These are phyloP conservation scores for Apis laboriosa DNA, from an alignment of 1,140 invertebrate species.

Conservation along the genomic window DNA sequence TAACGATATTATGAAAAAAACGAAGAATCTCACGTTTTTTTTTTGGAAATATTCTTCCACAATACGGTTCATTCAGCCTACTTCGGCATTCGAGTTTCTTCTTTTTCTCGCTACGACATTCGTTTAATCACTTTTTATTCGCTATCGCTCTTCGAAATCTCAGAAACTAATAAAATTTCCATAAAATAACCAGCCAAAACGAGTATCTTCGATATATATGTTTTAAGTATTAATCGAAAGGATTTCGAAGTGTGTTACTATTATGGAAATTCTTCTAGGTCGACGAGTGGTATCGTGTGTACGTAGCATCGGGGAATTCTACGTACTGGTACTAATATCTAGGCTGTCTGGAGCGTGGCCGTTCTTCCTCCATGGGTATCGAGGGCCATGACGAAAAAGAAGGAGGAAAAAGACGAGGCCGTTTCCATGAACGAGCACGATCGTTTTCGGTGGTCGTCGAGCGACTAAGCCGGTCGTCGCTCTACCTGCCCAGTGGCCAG, in stretches of 20 bases:
- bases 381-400: slow-evolving; percentile 40
- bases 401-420: neutral
- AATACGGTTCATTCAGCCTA: slow-evolving; percentile 36
- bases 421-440: slow-evolving; percentile 17
- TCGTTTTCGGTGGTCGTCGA: slow-evolving; percentile 64
- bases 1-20: too few relatives aligned
- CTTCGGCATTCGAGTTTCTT: slow-evolving; percentile 24
- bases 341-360: slow-evolving; percentile 46
- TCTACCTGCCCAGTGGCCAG: slow-evolving; percentile 62
- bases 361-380: slow-evolving; percentile 59
- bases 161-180: neutral
- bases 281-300: neutral
- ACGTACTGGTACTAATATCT: slow-evolving; percentile 30
- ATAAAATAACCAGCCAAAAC: neutral
- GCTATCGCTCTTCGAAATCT: neutral
- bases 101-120: neutral
- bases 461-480: slow-evolving; percentile 67
- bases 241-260: neutral
- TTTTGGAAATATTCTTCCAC: slow-evolving; percentile 9
- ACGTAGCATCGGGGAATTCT: too few relatives aligned
- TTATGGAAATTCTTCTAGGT: neutral
- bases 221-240: neutral
- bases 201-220: neutral
- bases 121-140: too few relatives aligned
- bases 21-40: neutral